phyloP scores from a whole-genome alignment of 2,113 vertebrate species.

The Larimichthys crocea region DNA sequence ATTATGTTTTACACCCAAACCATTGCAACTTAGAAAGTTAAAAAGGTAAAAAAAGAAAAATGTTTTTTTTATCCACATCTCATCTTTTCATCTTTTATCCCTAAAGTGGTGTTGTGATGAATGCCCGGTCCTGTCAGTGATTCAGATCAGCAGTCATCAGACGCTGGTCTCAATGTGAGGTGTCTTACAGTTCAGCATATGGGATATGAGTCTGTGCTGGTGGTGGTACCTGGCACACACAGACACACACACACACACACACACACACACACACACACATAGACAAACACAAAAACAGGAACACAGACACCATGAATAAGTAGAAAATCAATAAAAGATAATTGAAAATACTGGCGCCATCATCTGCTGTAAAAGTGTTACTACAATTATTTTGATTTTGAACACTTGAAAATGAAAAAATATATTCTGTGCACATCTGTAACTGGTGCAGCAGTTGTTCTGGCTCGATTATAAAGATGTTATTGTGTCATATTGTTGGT shows the following conservation, averaged over 20 bases:
- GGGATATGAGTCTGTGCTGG: slow-evolving; percentile 83
- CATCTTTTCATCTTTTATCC: neutral
- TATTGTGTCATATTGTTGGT: neutral
- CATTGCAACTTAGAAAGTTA: neutral
- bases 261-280: slow-evolving; percentile 40
- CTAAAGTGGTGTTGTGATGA: neutral
- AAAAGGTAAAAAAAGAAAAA: neutral
- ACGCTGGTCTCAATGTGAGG: slow-evolving; percentile 90
- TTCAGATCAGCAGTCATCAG: slow-evolving; percentile 25
- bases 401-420: neutral
- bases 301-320: neutral
- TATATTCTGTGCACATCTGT: neutral
- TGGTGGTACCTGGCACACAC: slow-evolving; percentile 83
- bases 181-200: slow-evolving; percentile 80
- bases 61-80: too few species aligned
- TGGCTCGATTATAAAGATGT: neutral
- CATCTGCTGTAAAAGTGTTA: slow-evolving; percentile 20
- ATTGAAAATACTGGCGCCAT: slow-evolving; percentile 28
- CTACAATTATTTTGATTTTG: slow-evolving; percentile 22
- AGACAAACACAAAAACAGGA: neutral
- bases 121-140: neutral
- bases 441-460: neutral
- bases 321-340: neutral
- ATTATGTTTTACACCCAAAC: neutral
- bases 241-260: slow-evolving; percentile 19